Conservation (phyloP, 2,888 invertebrate species). For the Ophion ellenae region DNA sequence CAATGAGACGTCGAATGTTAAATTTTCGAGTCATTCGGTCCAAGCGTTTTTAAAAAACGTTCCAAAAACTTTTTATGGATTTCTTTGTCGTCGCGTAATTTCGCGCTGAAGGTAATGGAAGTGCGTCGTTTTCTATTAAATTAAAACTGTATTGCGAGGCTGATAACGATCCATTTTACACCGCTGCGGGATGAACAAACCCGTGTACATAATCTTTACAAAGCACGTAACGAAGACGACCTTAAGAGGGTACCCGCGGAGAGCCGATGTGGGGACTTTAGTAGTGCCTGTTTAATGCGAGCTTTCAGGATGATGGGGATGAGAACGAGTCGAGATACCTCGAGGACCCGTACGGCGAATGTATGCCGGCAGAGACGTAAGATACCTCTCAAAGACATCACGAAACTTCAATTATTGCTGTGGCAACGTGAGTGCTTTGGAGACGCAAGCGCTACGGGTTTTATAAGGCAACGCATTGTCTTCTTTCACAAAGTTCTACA, state of each 20-base stretch:
- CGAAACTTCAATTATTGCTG: conserved; percentile 39
- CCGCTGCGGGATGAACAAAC: background rate
- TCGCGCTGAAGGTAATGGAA: background rate
- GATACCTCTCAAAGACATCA: conserved; percentile 46
- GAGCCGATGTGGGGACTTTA: conserved; percentile 13
- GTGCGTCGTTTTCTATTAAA: conserved; percentile 2
- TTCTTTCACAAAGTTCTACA: background rate
- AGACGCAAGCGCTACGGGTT: background rate
- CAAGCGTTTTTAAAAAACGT: background rate
- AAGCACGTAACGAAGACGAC: conserved; percentile 2
- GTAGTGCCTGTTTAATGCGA: conserved; percentile 43
- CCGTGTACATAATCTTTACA: background rate
- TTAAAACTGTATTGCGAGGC: background rate
- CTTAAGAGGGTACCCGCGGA: background rate
- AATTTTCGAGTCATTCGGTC: background rate
- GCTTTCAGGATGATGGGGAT: conserved; percentile 26
- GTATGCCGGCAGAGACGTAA: background rate
- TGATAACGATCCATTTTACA: conserved; percentile 25
- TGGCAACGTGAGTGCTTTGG: background rate
- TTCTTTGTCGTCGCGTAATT: background rate
- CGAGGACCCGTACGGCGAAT: conserved; percentile 11
- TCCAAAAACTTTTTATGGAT: background rate
- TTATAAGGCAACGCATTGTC: background rate
- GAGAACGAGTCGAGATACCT: background rate
- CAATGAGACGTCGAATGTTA: background rate